A percentile compares a stretch with the other conserved stretches of the same genome.
Conservation (phyloP, 2,888 invertebrate genomes). For the Apodemia mormo region DNA sequence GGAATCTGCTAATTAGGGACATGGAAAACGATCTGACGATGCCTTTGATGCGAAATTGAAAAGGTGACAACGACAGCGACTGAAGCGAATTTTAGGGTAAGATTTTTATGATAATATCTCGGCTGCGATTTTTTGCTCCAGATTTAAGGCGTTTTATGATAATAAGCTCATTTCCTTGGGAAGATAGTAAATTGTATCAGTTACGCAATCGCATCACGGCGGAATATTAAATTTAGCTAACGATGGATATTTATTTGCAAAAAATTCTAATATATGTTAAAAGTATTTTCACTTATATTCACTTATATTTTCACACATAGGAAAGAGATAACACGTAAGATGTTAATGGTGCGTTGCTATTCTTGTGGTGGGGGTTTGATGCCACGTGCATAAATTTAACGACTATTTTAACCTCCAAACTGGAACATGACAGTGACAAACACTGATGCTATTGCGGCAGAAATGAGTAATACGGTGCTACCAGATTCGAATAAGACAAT, state of each 20-base stretch:
- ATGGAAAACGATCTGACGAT: constrained; percentile 65
- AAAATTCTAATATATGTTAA: too few species aligned
- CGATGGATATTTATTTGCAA: background rate
- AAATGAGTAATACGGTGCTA: too few species aligned
- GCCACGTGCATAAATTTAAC: too few species aligned
- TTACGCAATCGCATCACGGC: background rate
- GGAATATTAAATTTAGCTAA: background rate
- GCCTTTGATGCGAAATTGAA: constrained; percentile 73
- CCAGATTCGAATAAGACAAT: too few species aligned
- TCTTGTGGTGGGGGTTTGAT: too few species aligned
- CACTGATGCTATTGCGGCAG: too few species aligned
- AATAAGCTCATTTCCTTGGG: constrained; percentile 16
- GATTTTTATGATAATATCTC: constrained; percentile 15
- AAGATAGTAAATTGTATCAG: constrained; percentile 4
- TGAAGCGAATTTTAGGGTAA: constrained; percentile 18
- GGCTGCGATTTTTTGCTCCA: background rate
- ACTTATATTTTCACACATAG: too few species aligned
- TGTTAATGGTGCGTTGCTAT: too few species aligned
- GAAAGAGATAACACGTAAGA: too few species aligned
- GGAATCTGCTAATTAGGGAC: constrained; percentile 76
- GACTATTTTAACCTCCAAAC: too few species aligned
- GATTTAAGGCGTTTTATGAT: background rate
- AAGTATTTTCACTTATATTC: too few species aligned
- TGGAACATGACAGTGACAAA: too few species aligned
- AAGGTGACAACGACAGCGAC: constrained; percentile 60